Base-by-base conservation (phyloP, 2,113 vertebrate species). In the Nycticorax nycticorax region DNA sequence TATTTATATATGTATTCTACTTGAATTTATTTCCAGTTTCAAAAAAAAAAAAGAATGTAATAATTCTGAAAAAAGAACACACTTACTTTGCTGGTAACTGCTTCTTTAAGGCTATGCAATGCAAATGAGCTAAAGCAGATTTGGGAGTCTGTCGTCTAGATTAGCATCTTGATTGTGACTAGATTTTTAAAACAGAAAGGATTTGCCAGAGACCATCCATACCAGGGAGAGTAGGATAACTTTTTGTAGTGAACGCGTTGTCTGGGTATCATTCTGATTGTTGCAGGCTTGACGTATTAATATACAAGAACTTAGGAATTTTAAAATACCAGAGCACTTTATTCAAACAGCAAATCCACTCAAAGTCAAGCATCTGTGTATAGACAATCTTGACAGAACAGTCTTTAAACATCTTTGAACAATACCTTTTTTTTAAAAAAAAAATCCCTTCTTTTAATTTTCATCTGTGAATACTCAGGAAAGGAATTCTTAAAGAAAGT, bases 261-360 rank as follows among this genome's bases (percentile, higher is more conserved):
- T 91, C 83, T 95, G 56, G 27, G 11, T 81, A 80, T 94, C 63
- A 11, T 76, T 80, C 53, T 74, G 23, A 86, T 50, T 77, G 32
- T 59, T 73, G 32, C 33, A 88, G 41, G 18, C 30, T 93, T 92
- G 79, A 71, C 37, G 22, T 63, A 8, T 39, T 55, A 92, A 94
- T 67, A 67, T 5, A 30, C 13, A 27, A 67, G 72, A 90, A 89
- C 10, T 59, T 75, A 32, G 28, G 45, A 82, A 67, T 84, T 85
- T 90, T 90, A 33, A 93, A 89, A 80, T 55, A 77, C 22, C 23
- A 39, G 68, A 86, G 57, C 47, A n/a, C 30, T 91, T 71, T 84
- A 77, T 95, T 88, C 63, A 92, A 93, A 28, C 8, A 80, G 39
- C 18, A 95, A 92, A 96, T 83, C 86, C 72, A 91, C 53, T 81